These are phyloP conservation scores for Takifugu bimaculatus DNA, from an alignment of 2,113 vertebrate genomes.

Conservation along the genomic window DNA sequence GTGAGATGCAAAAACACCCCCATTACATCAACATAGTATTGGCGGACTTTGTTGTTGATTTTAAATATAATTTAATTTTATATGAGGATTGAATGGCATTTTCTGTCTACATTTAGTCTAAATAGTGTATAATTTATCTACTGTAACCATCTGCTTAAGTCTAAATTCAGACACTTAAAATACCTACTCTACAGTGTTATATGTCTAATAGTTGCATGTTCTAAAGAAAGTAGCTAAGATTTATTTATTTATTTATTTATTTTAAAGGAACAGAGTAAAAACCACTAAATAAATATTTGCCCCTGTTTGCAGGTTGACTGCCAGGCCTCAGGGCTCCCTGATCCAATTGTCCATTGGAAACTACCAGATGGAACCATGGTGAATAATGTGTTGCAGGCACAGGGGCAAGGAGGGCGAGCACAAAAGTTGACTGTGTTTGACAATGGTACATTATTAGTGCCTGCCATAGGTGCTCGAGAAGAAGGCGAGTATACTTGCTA, in stretches of 20 bases:
- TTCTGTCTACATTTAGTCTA: background rate
- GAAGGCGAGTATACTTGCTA: slow-evolving; percentile 91
- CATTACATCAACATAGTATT: background rate
- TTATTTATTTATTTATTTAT: background rate
- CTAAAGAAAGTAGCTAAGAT: background rate
- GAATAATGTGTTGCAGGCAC: slow-evolving; percentile 79
- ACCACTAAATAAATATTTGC: background rate
- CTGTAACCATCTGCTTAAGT: too few species aligned
- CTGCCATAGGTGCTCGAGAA: slow-evolving; percentile 79
- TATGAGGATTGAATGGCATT: slow-evolving; percentile 6
- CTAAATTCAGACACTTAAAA: too few species aligned
- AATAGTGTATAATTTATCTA: too few species aligned
- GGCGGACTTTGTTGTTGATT: slow-evolving; percentile 10
- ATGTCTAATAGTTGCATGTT: background rate
- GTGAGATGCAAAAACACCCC: background rate
- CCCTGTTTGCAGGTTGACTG: slow-evolving; percentile 80
- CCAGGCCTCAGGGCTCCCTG: slow-evolving; percentile 85
- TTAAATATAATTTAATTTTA: slow-evolving; percentile 20
- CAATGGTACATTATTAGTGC: slow-evolving; percentile 90
- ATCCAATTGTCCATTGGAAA: slow-evolving; percentile 87
- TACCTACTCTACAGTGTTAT: too few species aligned
- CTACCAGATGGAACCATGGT: slow-evolving; percentile 90
- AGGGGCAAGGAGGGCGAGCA: slow-evolving; percentile 70
- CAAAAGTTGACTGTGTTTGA: slow-evolving; percentile 83
- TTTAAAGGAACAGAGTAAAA: background rate